phyloP scores from a whole-genome alignment of 1,140 invertebrate species.

The Cylas formicarius region DNA sequence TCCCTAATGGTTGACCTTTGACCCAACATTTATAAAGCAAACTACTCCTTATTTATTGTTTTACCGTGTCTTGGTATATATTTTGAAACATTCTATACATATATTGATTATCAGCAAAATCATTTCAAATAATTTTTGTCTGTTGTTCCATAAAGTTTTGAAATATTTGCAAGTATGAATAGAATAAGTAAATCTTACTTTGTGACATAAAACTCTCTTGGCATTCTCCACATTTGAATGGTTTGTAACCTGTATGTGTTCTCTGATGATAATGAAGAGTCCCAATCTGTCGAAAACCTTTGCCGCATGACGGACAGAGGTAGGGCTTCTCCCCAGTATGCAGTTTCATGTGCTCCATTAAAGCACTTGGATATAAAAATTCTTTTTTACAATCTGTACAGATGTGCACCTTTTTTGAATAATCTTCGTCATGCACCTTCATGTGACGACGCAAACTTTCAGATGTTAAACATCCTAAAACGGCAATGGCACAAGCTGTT shows the following conservation, averaged over 20 bases:
- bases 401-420: conserved; percentile 23
- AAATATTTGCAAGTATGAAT: no score
- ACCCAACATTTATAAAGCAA: no score
- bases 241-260: conserved; percentile 44
- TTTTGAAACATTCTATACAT: no score
- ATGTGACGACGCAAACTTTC: conserved; percentile 29
- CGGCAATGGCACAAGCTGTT: not conserved
- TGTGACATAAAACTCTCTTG: conserved; percentile 36
- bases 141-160: no score
- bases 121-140: no score
- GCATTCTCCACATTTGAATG: conserved; percentile 44
- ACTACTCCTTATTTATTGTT: no score
- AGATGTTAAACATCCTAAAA: conserved; percentile 30
- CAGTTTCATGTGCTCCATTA: conserved; percentile 38
- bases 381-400: conserved; percentile 49
- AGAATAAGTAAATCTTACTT: conserved; percentile 32
- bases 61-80: no score
- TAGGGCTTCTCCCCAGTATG: conserved; percentile 39
- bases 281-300: conserved; percentile 54
- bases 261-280: conserved; percentile 50
- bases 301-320: conserved; percentile 36
- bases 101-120: no score
- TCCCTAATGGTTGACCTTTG: no score
- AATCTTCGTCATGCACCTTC: conserved; percentile 25
- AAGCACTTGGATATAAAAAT: conserved; percentile 37